These are phyloP conservation scores for Pteronura brasiliensis DNA, from an alignment of 2,113 vertebrate genomes.

Conservation along the genomic window DNA sequence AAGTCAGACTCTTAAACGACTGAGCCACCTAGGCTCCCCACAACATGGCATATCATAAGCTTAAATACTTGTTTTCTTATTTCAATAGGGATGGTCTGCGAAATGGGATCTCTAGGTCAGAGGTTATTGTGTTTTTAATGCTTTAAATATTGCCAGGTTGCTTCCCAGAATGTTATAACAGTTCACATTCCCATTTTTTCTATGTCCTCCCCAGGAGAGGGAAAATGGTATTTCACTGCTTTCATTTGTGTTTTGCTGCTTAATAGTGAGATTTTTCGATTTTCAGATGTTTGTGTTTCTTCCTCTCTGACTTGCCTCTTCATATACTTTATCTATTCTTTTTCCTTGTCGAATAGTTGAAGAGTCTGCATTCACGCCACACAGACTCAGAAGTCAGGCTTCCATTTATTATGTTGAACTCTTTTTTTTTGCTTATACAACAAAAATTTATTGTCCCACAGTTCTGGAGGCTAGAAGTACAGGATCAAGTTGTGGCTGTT, in stretches of 20 bases:
- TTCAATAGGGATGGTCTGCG: neutral
- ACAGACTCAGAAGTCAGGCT: neutral
- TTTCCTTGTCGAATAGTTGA: neutral
- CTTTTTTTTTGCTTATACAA: neutral
- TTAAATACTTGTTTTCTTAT: neutral
- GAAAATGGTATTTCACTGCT: neutral
- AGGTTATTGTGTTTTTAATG: neutral
- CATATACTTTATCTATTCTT: neutral
- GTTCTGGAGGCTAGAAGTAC: neutral
- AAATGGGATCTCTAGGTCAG: neutral
- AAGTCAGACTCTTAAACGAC: neutral
- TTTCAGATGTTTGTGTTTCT: neutral
- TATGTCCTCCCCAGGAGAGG: neutral
- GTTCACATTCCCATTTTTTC: neutral
- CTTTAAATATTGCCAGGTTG: neutral
- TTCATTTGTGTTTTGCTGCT: neutral
- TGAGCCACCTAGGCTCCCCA: neutral
- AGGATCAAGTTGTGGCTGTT: neutral
- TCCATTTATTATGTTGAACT: neutral
- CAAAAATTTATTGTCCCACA: neutral
- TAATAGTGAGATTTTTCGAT: neutral
- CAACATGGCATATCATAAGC: neutral
- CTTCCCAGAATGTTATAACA: neutral
- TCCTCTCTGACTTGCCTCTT: neutral
- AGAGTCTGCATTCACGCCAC: neutral